These are phyloP conservation scores for Proctacanthus coquilletti DNA, from an alignment of 1,140 invertebrate genomes.

Conservation along the genomic window DNA sequence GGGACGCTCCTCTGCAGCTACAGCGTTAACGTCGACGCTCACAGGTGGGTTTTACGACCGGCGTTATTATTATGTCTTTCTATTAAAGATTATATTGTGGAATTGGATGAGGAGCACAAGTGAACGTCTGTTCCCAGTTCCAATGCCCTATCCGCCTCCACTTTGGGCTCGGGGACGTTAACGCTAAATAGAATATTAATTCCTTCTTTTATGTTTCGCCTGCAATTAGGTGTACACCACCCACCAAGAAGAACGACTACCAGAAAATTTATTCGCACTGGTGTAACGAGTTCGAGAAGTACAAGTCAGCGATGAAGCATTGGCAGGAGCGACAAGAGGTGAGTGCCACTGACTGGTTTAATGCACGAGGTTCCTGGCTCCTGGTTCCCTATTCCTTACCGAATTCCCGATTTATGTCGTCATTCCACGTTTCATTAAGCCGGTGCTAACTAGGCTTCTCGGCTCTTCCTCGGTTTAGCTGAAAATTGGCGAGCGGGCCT, in stretches of 20 bases:
- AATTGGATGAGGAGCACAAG: not conserved
- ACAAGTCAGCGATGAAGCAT: constrained; percentile 58
- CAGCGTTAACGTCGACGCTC: constrained; percentile 53
- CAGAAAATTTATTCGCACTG: constrained; percentile 63
- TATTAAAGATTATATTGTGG: constrained; percentile 2
- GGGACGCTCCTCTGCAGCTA: constrained; percentile 49
- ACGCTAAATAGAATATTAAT: constrained; percentile 5
- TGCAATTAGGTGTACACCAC: constrained; percentile 43
- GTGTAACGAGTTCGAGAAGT: constrained; percentile 69
- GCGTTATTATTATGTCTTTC: constrained; percentile 1
- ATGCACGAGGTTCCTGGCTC: no score
- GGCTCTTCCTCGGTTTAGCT: no score
- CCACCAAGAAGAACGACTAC: constrained; percentile 52
- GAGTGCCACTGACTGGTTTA: no score
- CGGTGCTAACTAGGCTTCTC: no score
- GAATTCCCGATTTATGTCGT: no score
- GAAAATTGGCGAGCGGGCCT: no score
- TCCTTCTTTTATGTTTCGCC: constrained; percentile 2
- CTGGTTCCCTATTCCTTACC: no score
- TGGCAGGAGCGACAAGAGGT: constrained; percentile 61
- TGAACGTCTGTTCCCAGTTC: constrained; percentile 1
- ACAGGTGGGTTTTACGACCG: constrained; percentile 32
- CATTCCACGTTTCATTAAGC: no score
- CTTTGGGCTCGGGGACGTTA: constrained; percentile 7
- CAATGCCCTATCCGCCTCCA: constrained; percentile 6